Conservation (phyloP, 1,140 invertebrate species). For the Vanessa atalanta region DNA sequence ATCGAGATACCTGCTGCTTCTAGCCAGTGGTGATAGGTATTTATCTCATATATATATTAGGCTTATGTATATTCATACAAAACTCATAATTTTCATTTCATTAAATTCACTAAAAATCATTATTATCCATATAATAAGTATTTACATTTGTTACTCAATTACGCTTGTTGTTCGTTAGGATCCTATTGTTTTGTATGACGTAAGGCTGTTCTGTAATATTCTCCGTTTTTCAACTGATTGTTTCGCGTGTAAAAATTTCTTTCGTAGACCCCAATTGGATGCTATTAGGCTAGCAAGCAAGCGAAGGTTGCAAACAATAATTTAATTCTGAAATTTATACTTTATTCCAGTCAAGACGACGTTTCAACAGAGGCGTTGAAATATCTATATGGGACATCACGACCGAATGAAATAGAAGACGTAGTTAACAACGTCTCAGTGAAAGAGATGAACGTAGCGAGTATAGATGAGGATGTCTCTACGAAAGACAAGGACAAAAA, state of each 20-base stretch:
- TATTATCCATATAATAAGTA: no score
- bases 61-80: no score
- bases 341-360: constrained; percentile 85
- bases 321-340: neutral
- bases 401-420: constrained; percentile 80
- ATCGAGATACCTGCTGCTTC: constrained; percentile 90
- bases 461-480: constrained; percentile 55
- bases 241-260: no score
- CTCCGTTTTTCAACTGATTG: no score
- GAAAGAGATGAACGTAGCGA: constrained; percentile 61
- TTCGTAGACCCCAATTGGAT: no score
- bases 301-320: no score
- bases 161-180: no score
- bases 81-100: no score
- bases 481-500: constrained; percentile 58
- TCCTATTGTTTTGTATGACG: no score
- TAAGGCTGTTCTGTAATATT: no score
- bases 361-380: constrained; percentile 87
- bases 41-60: constrained; percentile 28
- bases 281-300: no score
- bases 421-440: constrained; percentile 72
- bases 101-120: neutral
- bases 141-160: no score
- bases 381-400: constrained; percentile 84
- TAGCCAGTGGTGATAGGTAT: constrained; percentile 91